Evolutionary conservation across 2,888 invertebrate genomes (phyloP), one percentile per base, ranked within the genome.

Genomic region (Neocrepidodera transversa): DNA sequence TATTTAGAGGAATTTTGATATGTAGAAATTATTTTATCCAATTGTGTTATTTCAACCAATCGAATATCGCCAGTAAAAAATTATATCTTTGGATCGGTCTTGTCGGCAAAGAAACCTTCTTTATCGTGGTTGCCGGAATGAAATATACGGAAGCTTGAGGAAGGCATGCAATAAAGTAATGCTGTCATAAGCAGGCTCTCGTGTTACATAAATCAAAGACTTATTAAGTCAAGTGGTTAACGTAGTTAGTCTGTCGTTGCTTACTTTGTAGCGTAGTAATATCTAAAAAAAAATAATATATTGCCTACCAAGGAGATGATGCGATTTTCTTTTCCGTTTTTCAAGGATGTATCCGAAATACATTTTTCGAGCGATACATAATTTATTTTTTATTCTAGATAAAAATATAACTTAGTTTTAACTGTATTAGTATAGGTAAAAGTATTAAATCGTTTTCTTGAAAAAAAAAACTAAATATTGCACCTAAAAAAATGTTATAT

Each of bases 151-250:
- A 66, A 68, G 66, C 60, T 64, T 56, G 59, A 58, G 52, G 62
- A 54, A 60, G 68, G 64, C 64, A 60, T 64, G 71, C 71, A 76
- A 77, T 76, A 77, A 75, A 78, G 72, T 75, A 74, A 69, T 72
- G 77, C 77, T 78, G 78, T 78, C 78, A 78, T 68, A 71, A 71
- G 73, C 77, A 78, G 76, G 69, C 73, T 71, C 70, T 73, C 74
- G 74, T 72, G 76, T 77, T 76, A 78, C 75, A 79, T 79, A 79
- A 79, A 79, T 79, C 79, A 79, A 66, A 64, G 66, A 66, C 76
- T 77, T 76, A 79, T 79, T 78, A 78, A 79, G 76, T 78, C 78
- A 77, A 78, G 79, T 78, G 77, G 75, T 70, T 74, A 71, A 76
- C 72, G 73, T 74, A 68, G 69, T 67, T 72, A 70, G 69, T 69